Evolutionary conservation across 2,113 vertebrate genomes (phyloP).

Genomic region (Chroicocephalus ridibundus): DNA sequence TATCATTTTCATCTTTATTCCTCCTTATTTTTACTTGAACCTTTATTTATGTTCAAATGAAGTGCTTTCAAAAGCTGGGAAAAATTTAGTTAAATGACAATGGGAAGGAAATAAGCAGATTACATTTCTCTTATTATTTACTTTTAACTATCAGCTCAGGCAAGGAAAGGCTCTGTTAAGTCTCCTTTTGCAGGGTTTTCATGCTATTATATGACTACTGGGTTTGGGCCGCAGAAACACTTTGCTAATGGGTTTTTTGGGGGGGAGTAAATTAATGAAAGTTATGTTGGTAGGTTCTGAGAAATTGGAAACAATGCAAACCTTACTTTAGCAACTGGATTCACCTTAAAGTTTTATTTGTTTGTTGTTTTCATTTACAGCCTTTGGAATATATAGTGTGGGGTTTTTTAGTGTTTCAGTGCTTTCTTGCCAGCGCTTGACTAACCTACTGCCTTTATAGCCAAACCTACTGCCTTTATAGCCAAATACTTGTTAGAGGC

Average conservation of each 20-base stretch:
- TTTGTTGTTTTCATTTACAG: not conserved
- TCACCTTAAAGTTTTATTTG: not conserved
- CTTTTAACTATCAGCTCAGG: not conserved
- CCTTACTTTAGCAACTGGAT: not conserved
- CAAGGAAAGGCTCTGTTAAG: not conserved
- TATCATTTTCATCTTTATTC: not conserved
- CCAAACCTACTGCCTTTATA: not conserved
- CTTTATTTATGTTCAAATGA: not conserved
- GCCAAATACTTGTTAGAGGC: not conserved
- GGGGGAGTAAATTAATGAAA: not conserved
- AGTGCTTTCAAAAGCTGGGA: not conserved
- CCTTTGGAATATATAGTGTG: not conserved
- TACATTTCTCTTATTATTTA: not conserved
- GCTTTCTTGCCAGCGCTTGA: not conserved
- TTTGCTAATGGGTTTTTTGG: not conserved
- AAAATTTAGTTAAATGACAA: not conserved
- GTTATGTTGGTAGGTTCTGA: not conserved
- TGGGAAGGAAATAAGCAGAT: not conserved
- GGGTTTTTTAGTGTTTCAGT: not conserved
- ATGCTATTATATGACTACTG: not conserved
- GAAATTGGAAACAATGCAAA: not conserved
- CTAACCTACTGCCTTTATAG: not conserved
- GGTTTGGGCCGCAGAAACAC: not conserved
- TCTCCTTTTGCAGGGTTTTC: not conserved
- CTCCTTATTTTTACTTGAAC: not conserved